A percentile compares a stretch with the other conserved stretches of the same genome.
phyloP scores from a whole-genome alignment of 2,797 vertebrate species.

The Halcyon leucocephala region DNA sequence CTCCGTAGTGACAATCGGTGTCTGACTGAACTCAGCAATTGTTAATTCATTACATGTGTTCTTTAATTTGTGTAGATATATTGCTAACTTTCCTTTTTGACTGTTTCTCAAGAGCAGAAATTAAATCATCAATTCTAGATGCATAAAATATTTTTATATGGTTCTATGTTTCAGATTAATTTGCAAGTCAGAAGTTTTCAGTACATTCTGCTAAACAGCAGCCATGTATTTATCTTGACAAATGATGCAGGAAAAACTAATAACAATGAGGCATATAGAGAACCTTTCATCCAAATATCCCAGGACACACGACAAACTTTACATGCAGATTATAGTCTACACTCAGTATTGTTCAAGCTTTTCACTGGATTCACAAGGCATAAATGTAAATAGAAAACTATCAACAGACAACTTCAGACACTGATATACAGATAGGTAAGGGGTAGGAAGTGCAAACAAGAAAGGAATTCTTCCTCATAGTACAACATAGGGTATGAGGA shows the following conservation, averaged over 20 bases:
- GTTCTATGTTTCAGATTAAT: conserved; percentile 63
- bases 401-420: neutral
- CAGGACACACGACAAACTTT: conserved; percentile 46
- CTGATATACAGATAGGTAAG: neutral
- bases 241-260: conserved; percentile 68
- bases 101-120: conserved; percentile 52
- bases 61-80: conserved; percentile 22
- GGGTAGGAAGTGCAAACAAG: neutral
- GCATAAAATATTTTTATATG: conserved; percentile 59
- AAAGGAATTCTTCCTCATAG: neutral
- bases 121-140: conserved; percentile 65
- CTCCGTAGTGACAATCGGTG: neutral
- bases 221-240: conserved; percentile 64
- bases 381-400: neutral
- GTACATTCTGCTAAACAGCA: conserved; percentile 56
- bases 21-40: conserved; percentile 42
- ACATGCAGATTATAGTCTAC: conserved; percentile 41
- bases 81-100: conserved; percentile 40
- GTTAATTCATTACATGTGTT: conserved; percentile 52
- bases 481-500: neutral
- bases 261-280: conserved; percentile 46
- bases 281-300: conserved; percentile 61
- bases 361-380: neutral
- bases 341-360: neutral
- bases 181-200: conserved; percentile 64